A percentile compares a stretch with the other conserved stretches of the same genome.
Evolutionary conservation across 1,140 invertebrate species (phyloP).

Genomic region (Lepidurus apus): DNA sequence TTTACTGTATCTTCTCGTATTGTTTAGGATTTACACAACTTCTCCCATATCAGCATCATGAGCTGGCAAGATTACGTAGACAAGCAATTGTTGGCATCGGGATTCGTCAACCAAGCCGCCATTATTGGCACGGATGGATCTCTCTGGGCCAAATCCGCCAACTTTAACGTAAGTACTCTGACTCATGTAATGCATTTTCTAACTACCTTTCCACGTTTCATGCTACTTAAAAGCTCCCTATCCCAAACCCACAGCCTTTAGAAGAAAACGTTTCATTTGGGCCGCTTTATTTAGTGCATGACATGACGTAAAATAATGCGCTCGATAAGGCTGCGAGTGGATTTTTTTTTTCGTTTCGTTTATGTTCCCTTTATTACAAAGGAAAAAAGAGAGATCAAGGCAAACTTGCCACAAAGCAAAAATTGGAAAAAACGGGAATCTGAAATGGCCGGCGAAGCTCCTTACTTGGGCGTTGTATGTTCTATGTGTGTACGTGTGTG

Average conservation of each 20-base stretch:
- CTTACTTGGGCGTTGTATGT: not conserved
- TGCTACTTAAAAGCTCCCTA: not conserved
- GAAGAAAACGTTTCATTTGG: too few relatives aligned
- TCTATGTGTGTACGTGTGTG: not conserved
- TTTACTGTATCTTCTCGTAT: not conserved
- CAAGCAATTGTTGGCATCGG: constrained; percentile 89
- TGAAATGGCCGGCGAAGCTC: not conserved
- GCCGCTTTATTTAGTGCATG: too few relatives aligned
- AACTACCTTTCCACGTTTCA: constrained; percentile 38
- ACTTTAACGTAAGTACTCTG: constrained; percentile 76
- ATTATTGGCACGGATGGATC: constrained; percentile 91
- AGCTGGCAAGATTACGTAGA: constrained; percentile 98
- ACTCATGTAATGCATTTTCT: constrained; percentile 46
- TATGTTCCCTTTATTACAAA: constrained; percentile 12
- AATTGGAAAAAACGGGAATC: not conserved
- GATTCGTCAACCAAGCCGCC: constrained; percentile 85
- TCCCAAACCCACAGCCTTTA: not conserved
- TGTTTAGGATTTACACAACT: constrained; percentile 6
- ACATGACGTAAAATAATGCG: not conserved
- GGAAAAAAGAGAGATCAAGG: not conserved
- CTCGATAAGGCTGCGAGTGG: not conserved
- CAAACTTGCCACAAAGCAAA: too few relatives aligned
- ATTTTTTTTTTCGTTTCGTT: constrained; percentile 2
- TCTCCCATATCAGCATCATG: constrained; percentile 55
- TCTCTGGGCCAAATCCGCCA: constrained; percentile 88